Conservation (phyloP, 1,140 invertebrate species). For the Harpegnathos saltator region DNA sequence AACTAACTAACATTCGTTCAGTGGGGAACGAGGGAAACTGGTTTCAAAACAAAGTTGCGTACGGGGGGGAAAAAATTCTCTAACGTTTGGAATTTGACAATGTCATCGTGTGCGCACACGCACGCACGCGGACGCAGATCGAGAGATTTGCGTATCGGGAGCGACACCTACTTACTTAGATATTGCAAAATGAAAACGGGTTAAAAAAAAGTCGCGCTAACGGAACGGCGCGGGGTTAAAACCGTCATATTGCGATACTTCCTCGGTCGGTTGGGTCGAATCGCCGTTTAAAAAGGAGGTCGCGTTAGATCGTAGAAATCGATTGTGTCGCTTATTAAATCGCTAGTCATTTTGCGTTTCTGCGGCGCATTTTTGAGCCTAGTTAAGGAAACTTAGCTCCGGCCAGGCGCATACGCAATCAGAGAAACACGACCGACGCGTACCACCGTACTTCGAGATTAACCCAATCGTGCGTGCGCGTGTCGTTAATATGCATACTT, state of each 20-base stretch:
- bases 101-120: no score
- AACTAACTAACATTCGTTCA: no score
- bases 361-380: conserved; percentile 39
- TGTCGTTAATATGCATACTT: background rate
- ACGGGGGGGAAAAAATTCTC: no score
- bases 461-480: background rate
- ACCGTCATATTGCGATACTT: conserved; percentile 42
- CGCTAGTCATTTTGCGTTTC: conserved; percentile 42
- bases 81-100: no score
- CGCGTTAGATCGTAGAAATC: conserved; percentile 43
- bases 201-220: background rate
- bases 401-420: conserved; percentile 44
- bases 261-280: conserved; percentile 28
- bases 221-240: conserved; percentile 24
- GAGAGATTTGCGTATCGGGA: background rate
- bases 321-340: conserved; percentile 52
- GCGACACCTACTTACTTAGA: no score
- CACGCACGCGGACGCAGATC: background rate
- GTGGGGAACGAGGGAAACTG: no score
- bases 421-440: conserved; percentile 29
- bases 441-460: background rate
- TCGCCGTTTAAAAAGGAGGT: conserved; percentile 49
- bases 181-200: no score
- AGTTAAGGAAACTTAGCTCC: conserved; percentile 54
- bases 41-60: no score